Conservation (phyloP, 2,113 vertebrate species). For the Catharus minimus region DNA sequence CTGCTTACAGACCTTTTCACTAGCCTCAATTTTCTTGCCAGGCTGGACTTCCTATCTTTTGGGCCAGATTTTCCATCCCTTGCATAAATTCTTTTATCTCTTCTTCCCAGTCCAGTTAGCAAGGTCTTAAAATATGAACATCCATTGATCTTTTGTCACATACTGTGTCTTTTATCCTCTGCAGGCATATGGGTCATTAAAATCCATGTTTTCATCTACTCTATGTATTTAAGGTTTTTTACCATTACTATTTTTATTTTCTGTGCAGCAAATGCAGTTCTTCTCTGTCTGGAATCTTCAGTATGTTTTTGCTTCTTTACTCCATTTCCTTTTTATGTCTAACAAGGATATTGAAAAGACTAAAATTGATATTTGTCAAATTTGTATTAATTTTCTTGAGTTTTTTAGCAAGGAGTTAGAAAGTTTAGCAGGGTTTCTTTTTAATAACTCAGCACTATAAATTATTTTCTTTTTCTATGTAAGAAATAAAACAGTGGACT, state of each 20-base stretch:
- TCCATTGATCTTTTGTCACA: slow-evolving; percentile 50
- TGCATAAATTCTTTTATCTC: slow-evolving; percentile 57
- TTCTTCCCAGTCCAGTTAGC: slow-evolving; percentile 5
- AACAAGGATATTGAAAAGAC: not conserved
- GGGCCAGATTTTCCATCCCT: slow-evolving; percentile 36
- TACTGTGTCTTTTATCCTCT: not conserved
- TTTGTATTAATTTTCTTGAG: not conserved
- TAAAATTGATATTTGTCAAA: not conserved
- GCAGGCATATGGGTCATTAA: not conserved
- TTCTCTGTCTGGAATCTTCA: not conserved
- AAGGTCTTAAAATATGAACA: slow-evolving; percentile 45
- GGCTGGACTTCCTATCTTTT: slow-evolving; percentile 27
- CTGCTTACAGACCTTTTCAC: slow-evolving; percentile 4
- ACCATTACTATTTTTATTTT: not conserved
- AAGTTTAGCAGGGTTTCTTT: not conserved
- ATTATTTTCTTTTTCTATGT: not conserved
- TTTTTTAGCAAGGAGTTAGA: not conserved
- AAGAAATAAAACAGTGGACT: not conserved
- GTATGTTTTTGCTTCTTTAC: not conserved
- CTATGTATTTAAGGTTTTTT: not conserved
- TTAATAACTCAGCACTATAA: not conserved
- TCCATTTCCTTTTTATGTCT: not conserved
- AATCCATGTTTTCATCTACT: slow-evolving; percentile 25
- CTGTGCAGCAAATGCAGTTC: not conserved
- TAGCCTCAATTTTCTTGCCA: not conserved